Base-by-base conservation (phyloP, 1,140 invertebrate species). In the Macrocentrus cingulum region DNA sequence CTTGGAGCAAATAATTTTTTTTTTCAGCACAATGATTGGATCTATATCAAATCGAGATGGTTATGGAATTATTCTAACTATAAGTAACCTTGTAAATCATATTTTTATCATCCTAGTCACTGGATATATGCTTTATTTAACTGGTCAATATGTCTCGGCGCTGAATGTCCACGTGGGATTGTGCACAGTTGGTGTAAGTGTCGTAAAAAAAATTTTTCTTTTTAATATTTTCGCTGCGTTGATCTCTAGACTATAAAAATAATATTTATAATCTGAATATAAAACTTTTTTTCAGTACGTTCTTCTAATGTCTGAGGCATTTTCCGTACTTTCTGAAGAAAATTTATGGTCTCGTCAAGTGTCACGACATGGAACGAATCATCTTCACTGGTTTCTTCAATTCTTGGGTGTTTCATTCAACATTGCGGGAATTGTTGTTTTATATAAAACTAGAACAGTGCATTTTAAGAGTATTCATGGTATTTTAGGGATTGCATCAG, bases 311-410 rank as follows among this genome's bases (percentile, higher is more conserved):
- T 70, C 71, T 19, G 69, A 77, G 45, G 72, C 71, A 8, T 68
- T 74, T 15, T 25, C 69, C 5, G 44, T 59, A 9, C 18, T 76
- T 0, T 36, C 67, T 1, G 65, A 62, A 4, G 68, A 71, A 13
- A 71, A 66, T 48, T 5, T 72, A 32, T 65, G 68, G 60, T 68
- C 67, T 7, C 42, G 53, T 11, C 44, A 19, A 37, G 45, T 74
- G 4, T 64, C 57, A n/a, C 69, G 67, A 5, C 56, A 61, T 6
- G 50, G 51, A 37, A 73, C 58, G 22, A 66, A 57, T 37, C 69
- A 77, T 22, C 5, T 75, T 6, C 74, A 77, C 50, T 75, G 74
- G 73, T 51, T 70, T 25, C 59, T 77, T 5, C 75, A 77, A 51
- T 41, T 61, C 0, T 9, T 70, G 0, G 74, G 72, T 1, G 53